Base-by-base conservation (phyloP, 2,888 invertebrate genomes). In the Ferdinandea cuprea region DNA sequence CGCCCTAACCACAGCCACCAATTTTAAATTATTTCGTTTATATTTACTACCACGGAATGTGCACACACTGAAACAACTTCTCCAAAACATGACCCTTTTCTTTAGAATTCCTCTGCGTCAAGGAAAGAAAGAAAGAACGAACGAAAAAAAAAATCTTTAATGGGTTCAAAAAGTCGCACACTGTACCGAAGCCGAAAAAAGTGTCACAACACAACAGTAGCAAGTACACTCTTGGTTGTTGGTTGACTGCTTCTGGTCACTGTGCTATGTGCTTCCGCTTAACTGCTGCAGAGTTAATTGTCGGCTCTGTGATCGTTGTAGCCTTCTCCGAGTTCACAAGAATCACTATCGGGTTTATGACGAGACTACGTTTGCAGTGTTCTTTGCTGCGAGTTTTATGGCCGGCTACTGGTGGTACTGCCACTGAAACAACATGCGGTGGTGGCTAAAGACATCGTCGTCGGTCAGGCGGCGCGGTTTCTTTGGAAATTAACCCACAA, bases 181-280 rank as follows among this genome's bases (percentile, higher is more conserved):
- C 40, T 17, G 61, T 44, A 44, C 48, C 50, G 19, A 56, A 59
- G 42, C 32, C 42, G 13, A 37, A 68, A 83, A 81, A 83, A 76
- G 77, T 83, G 81, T 83, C 81, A 83, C 81, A 83, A 83, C 81
- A 83, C 81, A 83, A 83, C 81, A 83, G 81, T 77, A 72, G 81
- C 65, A 66, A 66, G 77, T 66, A 74, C 74, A 74, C n/a, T 40
- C 7, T 13, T 73, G 66, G 44, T 69, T 32, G 44, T 61, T 61
- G 58, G 48, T 66, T 59, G 44, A 9, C 59, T 40, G 54, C 58
- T 71, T 58, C 50, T 81, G 71, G 73, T 48, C 69, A 69, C 54
- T 46, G 44, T 40, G 25, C 25, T 5, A 8, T 32, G 8, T 40
- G 28, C 63, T 69, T 19, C n/a, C 40, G 13, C 8, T 40, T 25